Base-by-base conservation (phyloP, 2,888 invertebrate genomes). In the Erynnis tages region DNA sequence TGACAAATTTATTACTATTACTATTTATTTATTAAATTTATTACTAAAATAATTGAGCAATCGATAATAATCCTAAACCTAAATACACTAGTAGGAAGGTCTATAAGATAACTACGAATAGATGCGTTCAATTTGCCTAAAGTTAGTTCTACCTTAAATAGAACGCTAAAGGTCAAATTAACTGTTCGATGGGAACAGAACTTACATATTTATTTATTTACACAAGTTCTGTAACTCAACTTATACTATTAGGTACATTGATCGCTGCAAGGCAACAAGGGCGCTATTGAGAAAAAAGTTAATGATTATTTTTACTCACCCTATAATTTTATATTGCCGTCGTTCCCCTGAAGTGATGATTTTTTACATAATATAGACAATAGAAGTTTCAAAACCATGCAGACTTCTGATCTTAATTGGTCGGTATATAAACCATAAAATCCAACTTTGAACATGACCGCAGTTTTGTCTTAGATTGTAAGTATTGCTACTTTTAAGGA, bases 181-280 rank as follows among this genome's bases (percentile, higher is more conserved):
- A 27, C 16, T 25, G 16, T 7, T 2, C 29, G 29, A 27, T 29
- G 29, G 41, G 17, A 41, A 41, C 40, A 40, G 25, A 29, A 29
- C 41, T 29, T 41, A 27, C 29, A 41, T 27, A 29, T 4, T 23
- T 7, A 13, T 13, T n/a, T n/a, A n/a, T 29, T 40, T 23, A 29
- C 41, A 41, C 41, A 41, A 17, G 41, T 29, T 41, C 41, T 41
- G 41, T 41, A 41, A 29, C 41, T 41, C 27, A 19, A 19, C 16
- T 4, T n/a, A 41, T 10, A 23, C 44, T 49, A 23, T 17, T n/a
- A n/a, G n/a, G n/a, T n/a, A n/a, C n/a, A n/a, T 54, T 40, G 53
- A 64, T 66, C 56, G 62, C 68, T 71, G 59, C 69, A 65, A 63
- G 78, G 76, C 62, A 82, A 82, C 82, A 85, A 82, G 63, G 70